Evolutionary conservation across 2,113 vertebrate species (phyloP), one percentile per base, ranked within the genome.

Genomic region (Carassius auratus): DNA sequence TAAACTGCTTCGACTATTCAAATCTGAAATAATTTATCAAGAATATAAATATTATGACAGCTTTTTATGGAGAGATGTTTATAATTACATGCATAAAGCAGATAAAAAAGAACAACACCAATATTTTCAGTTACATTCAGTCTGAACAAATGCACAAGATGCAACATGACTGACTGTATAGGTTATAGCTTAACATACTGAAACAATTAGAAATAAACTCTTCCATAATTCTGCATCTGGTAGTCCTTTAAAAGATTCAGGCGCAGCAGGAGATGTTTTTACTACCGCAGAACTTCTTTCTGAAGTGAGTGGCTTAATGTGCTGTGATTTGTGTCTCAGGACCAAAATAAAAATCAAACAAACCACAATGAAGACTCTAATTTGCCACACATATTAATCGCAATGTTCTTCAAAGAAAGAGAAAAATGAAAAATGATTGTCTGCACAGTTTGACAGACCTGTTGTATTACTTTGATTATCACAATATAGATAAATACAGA

Each of bases 91-190:
- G 1, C 36, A 21, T 71, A 42, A 73, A 42, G 36, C 19, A 42
- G 9, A 42, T 71, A 21, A 17, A 52, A 52, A 30, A 52, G 42
- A 15, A 50, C 38, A 15, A 76, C 6, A 17, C 10, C 21, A 50
- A 76, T 17, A 15, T 52, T 52, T 30, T 26, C 45, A 26, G n/a
- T 5, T 9, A 5, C n/a, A 26, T 30, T 75, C 21, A 33, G 57
- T 59, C 57, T 69, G 48, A 21, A 19, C 68, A 75, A 14, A 50
- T 61, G 57, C n/a, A 21, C 71, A 50, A 8, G 26, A 33, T 57
- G 23, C 23, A 33, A 55, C 26, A 55, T 52, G 7, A 76, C 45
- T 95, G 96, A 85, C 95, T 95, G 80, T 96, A 94, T 30, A 95
- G 95, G 2, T 94, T 94, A 77, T 50, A 96, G 66, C 92, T 94